Conservation (phyloP, 2,797 vertebrate genomes). For the Clarias laeviceps region DNA sequence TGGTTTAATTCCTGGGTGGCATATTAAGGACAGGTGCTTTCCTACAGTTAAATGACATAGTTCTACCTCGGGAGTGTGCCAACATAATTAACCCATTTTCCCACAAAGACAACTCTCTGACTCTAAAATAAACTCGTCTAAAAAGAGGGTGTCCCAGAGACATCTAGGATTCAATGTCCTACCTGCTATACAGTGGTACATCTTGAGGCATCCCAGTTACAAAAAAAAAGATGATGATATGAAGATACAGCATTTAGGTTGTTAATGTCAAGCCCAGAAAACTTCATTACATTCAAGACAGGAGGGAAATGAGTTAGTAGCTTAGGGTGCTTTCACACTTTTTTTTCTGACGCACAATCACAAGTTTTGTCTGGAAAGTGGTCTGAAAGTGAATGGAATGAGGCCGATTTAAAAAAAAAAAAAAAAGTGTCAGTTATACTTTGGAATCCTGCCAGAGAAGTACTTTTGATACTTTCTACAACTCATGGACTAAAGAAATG, state of each 20-base stretch:
- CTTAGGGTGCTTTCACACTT: not conserved
- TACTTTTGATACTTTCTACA: not conserved
- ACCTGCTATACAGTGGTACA: not conserved
- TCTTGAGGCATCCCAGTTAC: not conserved
- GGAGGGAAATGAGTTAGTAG: not conserved
- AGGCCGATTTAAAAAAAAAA: not conserved
- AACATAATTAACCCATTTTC: constrained; percentile 33
- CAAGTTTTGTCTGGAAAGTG: not conserved
- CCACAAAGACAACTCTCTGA: constrained; percentile 25
- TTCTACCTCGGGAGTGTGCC: constrained; percentile 20
- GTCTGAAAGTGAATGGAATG: not conserved
- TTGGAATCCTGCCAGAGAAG: not conserved
- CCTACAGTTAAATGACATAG: constrained; percentile 22
- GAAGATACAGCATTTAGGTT: not conserved
- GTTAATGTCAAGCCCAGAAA: too few relatives aligned
- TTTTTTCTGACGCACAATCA: not conserved
- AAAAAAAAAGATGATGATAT: not conserved
- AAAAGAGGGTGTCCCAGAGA: constrained; percentile 25
- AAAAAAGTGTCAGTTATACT: not conserved
- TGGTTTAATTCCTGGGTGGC: constrained; percentile 27
- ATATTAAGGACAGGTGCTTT: constrained; percentile 34
- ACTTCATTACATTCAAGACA: not conserved
- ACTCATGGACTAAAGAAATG: too few relatives aligned
- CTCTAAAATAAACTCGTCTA: constrained; percentile 19
- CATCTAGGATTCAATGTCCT: constrained; percentile 7